Evolutionary conservation across 1,140 invertebrate genomes (phyloP).

Genomic region (Drosophila repletoides): DNA sequence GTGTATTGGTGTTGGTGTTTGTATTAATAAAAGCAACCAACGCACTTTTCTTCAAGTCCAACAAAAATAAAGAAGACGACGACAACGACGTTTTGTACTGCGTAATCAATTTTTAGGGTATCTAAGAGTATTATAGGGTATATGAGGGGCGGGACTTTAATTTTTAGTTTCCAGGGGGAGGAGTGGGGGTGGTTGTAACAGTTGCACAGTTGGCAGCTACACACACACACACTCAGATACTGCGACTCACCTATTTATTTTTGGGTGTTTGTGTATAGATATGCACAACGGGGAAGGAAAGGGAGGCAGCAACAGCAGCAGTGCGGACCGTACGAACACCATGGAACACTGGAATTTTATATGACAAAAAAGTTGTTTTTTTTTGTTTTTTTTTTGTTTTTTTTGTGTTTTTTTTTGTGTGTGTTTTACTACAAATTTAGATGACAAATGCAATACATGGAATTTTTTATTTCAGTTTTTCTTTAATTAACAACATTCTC

Average conservation of each 20-base stretch:
- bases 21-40: constrained; percentile 80
- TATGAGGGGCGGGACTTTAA: neutral
- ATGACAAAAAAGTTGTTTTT: constrained; percentile 30
- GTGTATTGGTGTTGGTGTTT: constrained; percentile 43
- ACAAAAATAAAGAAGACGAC: constrained; percentile 48
- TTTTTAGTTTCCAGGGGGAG: neutral
- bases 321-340: constrained; percentile 54
- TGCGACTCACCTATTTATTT: constrained; percentile 61
- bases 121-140: too few relatives aligned
- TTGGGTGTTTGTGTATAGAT: constrained; percentile 47
- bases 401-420: constrained; percentile 11
- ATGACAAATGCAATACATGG: constrained; percentile 23
- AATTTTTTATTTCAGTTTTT: constrained; percentile 29
- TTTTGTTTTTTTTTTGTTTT: constrained; percentile 3
- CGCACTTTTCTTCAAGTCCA: constrained; percentile 69
- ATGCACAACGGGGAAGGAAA: constrained; percentile 50
- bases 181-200: constrained; percentile 37
- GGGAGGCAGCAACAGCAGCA: constrained; percentile 46
- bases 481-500: constrained; percentile 60
- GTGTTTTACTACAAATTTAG: constrained; percentile 38
- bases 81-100: constrained; percentile 48
- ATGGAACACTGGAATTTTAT: constrained; percentile 40
- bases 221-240: constrained; percentile 2
- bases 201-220: constrained; percentile 53
- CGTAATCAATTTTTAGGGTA: constrained; percentile 71